Evolutionary conservation across 2,888 invertebrate species (phyloP).

Genomic region (Orchestes rusci): DNA sequence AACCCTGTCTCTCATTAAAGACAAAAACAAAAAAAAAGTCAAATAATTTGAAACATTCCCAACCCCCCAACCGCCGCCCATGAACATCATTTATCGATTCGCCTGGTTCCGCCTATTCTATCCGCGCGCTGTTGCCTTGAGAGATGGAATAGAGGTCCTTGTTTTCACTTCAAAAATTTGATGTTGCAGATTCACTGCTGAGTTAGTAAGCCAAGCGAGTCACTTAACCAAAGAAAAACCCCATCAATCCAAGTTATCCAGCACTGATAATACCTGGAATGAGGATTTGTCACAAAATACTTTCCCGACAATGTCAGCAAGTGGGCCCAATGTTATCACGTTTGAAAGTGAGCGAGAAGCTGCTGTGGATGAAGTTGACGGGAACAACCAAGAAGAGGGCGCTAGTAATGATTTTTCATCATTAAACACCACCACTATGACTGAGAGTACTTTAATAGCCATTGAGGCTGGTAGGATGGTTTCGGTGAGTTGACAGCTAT

Average conservation of each 20-base stretch:
- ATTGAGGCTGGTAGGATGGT: constrained; percentile 67
- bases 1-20: too few relatives aligned
- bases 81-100: too few relatives aligned
- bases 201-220: constrained; percentile 58
- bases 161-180: too few relatives aligned
- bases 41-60: too few relatives aligned
- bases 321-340: constrained; percentile 63
- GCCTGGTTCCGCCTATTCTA: too few relatives aligned
- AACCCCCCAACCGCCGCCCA: too few relatives aligned
- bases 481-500: constrained; percentile 43
- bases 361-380: constrained; percentile 22
- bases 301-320: constrained; percentile 73
- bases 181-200: constrained; percentile 50
- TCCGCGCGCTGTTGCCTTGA: too few relatives aligned
- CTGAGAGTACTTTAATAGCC: constrained; percentile 65
- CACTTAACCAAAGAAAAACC: constrained; percentile 48
- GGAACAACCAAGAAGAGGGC: constrained; percentile 24
- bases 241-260: constrained; percentile 31
- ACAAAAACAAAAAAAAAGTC: too few relatives aligned
- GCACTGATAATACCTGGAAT: constrained; percentile 64
- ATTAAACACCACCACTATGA: constrained; percentile 54
- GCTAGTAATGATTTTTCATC: constrained; percentile 45
- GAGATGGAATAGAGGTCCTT: too few relatives aligned
- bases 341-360: constrained; percentile 41
- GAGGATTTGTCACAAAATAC: constrained; percentile 74